These are phyloP conservation scores for Harpalus rubripes DNA, from an alignment of 2,888 invertebrate species.

Conservation along the genomic window DNA sequence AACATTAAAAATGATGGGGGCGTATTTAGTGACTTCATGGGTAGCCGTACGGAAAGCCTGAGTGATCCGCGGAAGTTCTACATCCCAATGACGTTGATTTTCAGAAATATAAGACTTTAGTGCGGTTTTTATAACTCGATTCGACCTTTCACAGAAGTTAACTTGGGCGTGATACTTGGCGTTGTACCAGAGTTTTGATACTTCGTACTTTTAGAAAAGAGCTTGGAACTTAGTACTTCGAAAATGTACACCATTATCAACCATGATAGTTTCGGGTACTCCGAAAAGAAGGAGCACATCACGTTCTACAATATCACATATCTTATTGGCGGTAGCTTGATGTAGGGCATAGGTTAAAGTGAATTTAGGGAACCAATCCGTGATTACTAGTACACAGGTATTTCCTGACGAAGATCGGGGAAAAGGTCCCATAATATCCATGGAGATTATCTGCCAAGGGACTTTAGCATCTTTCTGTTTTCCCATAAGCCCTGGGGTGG, in stretches of 20 bases:
- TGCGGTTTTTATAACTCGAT: constrained; percentile 62
- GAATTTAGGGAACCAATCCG: too few relatives aligned
- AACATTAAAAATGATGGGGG: too few relatives aligned
- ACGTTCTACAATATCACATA: background rate
- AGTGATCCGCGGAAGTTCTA: constrained; percentile 65
- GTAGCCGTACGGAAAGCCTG: too few relatives aligned
- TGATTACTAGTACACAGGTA: too few relatives aligned
- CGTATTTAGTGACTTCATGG: too few relatives aligned
- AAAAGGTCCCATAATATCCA: too few relatives aligned
- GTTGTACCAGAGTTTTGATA: too few relatives aligned
- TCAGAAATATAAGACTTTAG: constrained; percentile 67
- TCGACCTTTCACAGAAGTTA: constrained; percentile 68
- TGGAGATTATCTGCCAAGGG: too few relatives aligned
- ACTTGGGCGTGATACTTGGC: constrained; percentile 53
- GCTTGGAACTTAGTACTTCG: background rate
- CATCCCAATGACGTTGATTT: constrained; percentile 65
- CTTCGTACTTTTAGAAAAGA: background rate
- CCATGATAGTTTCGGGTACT: background rate
- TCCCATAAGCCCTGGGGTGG: too few relatives aligned
- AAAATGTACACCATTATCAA: background rate
- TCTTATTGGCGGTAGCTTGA: background rate
- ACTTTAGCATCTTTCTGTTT: too few relatives aligned
- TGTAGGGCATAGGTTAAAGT: background rate
- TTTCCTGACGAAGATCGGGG: too few relatives aligned
- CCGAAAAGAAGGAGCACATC: constrained; percentile 7